phyloP scores from a whole-genome alignment of 2,888 invertebrate species.

The Synergus gifuensis region DNA sequence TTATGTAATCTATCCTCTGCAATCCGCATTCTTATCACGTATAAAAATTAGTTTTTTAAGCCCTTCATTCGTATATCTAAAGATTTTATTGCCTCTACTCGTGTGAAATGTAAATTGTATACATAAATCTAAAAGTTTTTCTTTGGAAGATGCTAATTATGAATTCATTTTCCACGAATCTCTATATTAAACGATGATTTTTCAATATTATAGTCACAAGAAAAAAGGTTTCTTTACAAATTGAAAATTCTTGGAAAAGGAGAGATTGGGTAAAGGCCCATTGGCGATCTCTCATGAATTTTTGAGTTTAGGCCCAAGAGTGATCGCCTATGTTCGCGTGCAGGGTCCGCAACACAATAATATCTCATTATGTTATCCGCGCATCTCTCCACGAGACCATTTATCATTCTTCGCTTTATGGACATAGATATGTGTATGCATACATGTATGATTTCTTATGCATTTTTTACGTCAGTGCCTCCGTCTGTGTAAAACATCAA shows the following conservation, averaged over 20 bases:
- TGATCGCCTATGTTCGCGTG: constrained; percentile 27
- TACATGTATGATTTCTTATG: not conserved
- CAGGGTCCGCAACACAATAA: constrained; percentile 64
- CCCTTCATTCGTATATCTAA: too few relatives aligned
- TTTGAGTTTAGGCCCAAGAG: constrained; percentile 32
- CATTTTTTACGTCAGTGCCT: not conserved
- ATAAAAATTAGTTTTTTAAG: too few relatives aligned
- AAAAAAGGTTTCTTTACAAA: not conserved
- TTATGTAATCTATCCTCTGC: too few relatives aligned
- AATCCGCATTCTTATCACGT: too few relatives aligned
- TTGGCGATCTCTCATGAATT: constrained; percentile 35
- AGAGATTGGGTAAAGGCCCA: not conserved
- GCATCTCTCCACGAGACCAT: constrained; percentile 61
- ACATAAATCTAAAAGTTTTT: not conserved
- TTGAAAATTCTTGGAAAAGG: constrained; percentile 19
- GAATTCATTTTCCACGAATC: not conserved
- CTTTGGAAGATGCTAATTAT: not conserved
- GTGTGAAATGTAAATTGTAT: not conserved
- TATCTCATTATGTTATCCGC: constrained; percentile 75
- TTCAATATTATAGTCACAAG: constrained; percentile 2
- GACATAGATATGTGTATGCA: not conserved
- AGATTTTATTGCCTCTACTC: too few relatives aligned
- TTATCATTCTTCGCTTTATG: constrained; percentile 40
- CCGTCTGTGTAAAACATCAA: not conserved
- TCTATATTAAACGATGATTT: constrained; percentile 35